A percentile compares a stretch with the other conserved stretches of the same genome.
Conservation (phyloP, 1,140 invertebrate species). For the Euglossa dilemma region DNA sequence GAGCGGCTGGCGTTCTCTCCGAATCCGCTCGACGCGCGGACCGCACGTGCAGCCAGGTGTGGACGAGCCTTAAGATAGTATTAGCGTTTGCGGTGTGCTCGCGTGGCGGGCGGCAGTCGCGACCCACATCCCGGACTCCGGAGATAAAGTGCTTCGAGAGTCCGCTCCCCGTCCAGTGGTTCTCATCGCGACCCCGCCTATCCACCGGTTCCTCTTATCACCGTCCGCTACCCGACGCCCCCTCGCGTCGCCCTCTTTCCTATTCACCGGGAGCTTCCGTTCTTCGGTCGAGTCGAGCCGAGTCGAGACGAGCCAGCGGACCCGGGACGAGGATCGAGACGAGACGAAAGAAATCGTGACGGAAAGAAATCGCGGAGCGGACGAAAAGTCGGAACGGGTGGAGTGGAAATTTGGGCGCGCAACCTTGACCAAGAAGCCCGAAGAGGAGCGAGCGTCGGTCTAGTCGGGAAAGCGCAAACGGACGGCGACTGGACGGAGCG, state of each 20-base stretch:
- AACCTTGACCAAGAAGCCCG: constrained; percentile 31
- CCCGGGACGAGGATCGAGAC: no score
- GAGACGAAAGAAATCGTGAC: no score
- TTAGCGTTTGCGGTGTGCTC: constrained; percentile 59
- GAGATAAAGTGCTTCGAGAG: constrained; percentile 75
- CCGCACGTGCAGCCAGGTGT: constrained; percentile 61
- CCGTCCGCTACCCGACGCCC: no score
- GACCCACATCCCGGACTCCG: constrained; percentile 76
- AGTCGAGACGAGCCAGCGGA: no score
- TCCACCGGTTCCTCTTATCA: constrained; percentile 25
- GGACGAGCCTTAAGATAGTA: constrained; percentile 68
- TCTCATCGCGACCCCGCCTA: constrained; percentile 76
- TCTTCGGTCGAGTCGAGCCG: no score
- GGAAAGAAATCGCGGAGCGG: no score
- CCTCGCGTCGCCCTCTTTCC: no score
- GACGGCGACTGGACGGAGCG: background rate
- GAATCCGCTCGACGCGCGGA: constrained; percentile 18
- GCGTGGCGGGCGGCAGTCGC: constrained; percentile 78
- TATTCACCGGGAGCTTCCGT: no score
- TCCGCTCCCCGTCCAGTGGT: constrained; percentile 74
- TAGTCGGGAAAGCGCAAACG: constrained; percentile 19
- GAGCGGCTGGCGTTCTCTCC: background rate
- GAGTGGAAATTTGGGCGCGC: background rate
- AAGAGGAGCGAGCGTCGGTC: background rate
- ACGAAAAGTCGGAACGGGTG: no score